phyloP scores from a whole-genome alignment of 2,888 invertebrate species.

The Bellardia pandia region DNA sequence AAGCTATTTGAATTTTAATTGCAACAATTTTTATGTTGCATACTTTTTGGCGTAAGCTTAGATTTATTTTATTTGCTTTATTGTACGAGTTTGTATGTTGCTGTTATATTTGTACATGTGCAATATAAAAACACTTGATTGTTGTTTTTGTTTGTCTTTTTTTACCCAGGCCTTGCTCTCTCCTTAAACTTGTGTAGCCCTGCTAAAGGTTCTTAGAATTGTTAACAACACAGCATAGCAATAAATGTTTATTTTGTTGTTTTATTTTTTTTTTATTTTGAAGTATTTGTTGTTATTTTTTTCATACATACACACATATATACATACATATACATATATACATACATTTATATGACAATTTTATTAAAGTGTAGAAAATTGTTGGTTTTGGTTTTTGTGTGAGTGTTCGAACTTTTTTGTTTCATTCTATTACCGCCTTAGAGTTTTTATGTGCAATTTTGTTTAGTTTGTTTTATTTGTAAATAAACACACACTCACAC shows the following conservation, averaged over 20 bases:
- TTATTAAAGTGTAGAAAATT: conserved; percentile 71
- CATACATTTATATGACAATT: conserved; percentile 69
- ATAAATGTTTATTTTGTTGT: conserved; percentile 63
- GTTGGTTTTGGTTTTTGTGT: conserved; percentile 52
- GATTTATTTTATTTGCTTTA: conserved; percentile 54
- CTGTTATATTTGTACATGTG: conserved; percentile 59
- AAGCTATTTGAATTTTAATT: conserved; percentile 72
- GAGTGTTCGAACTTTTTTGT: neutral
- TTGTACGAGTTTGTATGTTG: neutral
- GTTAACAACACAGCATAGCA: conserved; percentile 48
- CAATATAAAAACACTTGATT: conserved; percentile 64
- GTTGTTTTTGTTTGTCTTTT: conserved; percentile 56
- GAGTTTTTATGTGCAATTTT: conserved; percentile 44
- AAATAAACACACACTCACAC: too few species aligned
- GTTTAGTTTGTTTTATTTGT: neutral
- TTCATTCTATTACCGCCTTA: conserved; percentile 47
- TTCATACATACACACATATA: conserved; percentile 6
- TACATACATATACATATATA: neutral
- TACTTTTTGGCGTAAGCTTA: conserved; percentile 69
- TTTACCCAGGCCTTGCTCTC: neutral
- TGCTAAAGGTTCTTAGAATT: conserved; percentile 39
- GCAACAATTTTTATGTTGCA: conserved; percentile 71
- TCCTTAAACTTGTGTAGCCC: neutral
- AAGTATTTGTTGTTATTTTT: neutral
- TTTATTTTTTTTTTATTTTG: neutral